phyloP scores from a whole-genome alignment of 2,888 invertebrate species.

The Zygothrica quintamaculata region DNA sequence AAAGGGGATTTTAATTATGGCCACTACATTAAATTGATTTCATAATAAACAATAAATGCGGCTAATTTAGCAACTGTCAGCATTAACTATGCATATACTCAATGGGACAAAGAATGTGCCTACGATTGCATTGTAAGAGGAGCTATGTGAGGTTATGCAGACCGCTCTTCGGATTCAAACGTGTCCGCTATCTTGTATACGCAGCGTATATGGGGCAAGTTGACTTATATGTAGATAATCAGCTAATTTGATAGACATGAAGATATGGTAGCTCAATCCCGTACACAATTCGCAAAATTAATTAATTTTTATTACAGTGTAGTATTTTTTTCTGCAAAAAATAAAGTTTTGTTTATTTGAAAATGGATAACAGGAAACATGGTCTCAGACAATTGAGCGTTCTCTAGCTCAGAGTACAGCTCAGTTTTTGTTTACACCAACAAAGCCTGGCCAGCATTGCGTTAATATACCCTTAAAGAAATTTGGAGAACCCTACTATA shows the following conservation, averaged over 20 bases:
- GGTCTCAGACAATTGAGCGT: conserved; percentile 89
- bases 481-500: conserved; percentile 89
- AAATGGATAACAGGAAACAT: conserved; percentile 86
- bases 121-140: conserved; percentile 29
- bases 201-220: no score
- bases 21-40: conserved; percentile 56
- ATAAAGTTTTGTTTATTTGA: conserved; percentile 6
- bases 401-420: conserved; percentile 88
- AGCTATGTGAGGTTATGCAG: conserved; percentile 6
- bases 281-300: no score
- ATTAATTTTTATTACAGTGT: conserved; percentile 5
- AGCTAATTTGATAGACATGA: no score
- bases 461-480: conserved; percentile 86
- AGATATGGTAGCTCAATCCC: no score
- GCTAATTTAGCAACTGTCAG: conserved; percentile 20
- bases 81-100: conserved; percentile 6
- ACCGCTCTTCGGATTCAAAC: no score
- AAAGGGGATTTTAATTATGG: conserved; percentile 55
- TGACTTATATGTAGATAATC: no score
- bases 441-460: conserved; percentile 78
- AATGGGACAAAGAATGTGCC: conserved; percentile 17
- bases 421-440: conserved; percentile 88
- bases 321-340: conserved; percentile 5
- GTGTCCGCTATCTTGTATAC: no score
- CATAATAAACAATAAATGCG: conserved; percentile 51